phyloP scores from a whole-genome alignment of 2,113 vertebrate genomes.

The Ginglymostoma cirratum region DNA sequence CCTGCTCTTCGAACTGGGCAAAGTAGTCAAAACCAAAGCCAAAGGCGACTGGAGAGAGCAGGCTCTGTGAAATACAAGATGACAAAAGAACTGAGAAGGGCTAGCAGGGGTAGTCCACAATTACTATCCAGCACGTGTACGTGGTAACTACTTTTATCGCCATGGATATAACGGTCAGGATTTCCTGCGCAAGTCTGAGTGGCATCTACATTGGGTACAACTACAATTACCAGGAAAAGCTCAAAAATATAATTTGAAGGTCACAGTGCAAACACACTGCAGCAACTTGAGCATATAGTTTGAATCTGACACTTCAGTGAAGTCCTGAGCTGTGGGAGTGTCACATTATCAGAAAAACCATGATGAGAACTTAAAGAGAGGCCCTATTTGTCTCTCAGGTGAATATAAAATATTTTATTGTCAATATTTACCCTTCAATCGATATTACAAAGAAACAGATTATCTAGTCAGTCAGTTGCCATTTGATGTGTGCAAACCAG shows the following conservation, averaged over 20 bases:
- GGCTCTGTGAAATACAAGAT: conserved; percentile 62
- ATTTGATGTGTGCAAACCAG: background rate
- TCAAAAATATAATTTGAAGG: background rate
- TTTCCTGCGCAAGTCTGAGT: background rate
- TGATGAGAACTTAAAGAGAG: background rate
- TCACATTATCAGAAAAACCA: background rate
- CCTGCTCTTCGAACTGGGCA: conserved; percentile 89
- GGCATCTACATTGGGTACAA: background rate
- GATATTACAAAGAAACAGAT: background rate
- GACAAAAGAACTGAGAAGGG: background rate
- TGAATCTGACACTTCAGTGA: background rate
- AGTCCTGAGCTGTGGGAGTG: background rate
- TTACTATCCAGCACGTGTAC: background rate
- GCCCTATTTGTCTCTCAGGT: background rate
- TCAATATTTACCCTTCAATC: background rate
- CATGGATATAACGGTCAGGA: background rate
- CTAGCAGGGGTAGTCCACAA: background rate
- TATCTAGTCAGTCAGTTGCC: background rate
- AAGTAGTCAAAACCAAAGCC: conserved; percentile 95
- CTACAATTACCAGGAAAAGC: background rate
- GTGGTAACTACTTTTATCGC: background rate
- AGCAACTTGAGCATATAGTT: background rate
- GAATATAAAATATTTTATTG: background rate
- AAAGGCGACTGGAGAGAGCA: conserved; percentile 92
- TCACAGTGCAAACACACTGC: background rate